Evolutionary conservation across 2,797 vertebrate genomes (phyloP).

Genomic region (Spinus pinus): DNA sequence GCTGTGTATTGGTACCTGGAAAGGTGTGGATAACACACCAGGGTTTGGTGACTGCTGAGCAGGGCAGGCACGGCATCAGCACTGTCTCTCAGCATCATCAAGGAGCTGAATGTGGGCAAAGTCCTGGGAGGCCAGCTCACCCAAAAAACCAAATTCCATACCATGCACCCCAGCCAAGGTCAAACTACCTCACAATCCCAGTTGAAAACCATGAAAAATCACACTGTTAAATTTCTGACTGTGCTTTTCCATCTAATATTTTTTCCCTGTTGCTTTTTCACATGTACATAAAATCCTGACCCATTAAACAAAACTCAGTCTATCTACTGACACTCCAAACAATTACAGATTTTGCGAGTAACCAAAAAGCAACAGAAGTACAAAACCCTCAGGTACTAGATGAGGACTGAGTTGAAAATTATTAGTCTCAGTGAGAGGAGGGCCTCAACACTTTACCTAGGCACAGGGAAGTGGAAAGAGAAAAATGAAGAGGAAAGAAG

Average conservation of each 20-base stretch:
- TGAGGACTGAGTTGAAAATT: background rate
- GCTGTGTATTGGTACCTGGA: background rate
- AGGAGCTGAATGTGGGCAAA: background rate
- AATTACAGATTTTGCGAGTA: background rate
- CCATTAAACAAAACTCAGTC: background rate
- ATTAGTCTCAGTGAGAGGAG: background rate
- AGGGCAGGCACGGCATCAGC: background rate
- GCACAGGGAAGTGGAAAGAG: background rate
- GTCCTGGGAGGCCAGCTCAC: background rate
- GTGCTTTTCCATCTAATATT: background rate
- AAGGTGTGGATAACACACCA: background rate
- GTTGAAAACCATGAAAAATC: background rate
- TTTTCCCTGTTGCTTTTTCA: background rate
- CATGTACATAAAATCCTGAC: rapidly evolving
- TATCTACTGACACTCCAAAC: background rate
- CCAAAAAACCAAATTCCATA: background rate
- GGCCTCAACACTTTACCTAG: background rate
- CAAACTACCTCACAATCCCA: background rate
- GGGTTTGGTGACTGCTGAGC: background rate
- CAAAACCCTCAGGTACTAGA: background rate
- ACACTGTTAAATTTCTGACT: background rate
- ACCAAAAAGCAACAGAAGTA: background rate
- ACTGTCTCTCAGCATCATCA: background rate
- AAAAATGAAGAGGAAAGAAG: background rate
- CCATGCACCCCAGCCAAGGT: background rate